A percentile compares a stretch with the other conserved stretches of the same genome.
These are phyloP conservation scores for Lophotriccus pileatus DNA, from an alignment of 2,797 vertebrate species.

Conservation along the genomic window DNA sequence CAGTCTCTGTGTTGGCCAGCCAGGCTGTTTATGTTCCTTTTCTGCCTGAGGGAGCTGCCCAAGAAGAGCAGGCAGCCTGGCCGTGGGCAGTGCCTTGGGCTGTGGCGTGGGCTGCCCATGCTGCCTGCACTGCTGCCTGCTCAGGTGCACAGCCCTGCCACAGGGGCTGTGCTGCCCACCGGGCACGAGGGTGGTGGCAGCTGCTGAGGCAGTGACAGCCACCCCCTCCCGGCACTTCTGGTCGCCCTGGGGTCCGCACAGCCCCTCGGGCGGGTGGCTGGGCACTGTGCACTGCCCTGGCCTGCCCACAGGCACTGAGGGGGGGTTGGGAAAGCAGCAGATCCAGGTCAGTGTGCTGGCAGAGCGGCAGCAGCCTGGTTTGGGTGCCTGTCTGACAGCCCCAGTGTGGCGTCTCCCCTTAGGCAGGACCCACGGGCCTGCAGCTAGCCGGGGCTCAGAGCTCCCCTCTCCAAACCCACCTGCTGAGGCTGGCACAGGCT, in stretches of 20 bases:
- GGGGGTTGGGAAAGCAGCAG: background rate
- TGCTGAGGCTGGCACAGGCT: background rate
- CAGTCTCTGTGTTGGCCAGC: background rate
- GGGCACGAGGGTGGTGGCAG: background rate
- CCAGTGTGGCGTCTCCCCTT: background rate
- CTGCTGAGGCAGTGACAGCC: background rate
- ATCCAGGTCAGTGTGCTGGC: accelerated
- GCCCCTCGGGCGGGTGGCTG: background rate
- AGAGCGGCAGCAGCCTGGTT: background rate
- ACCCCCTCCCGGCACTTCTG: background rate
- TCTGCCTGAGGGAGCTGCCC: background rate
- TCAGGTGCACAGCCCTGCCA: background rate
- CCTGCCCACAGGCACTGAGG: background rate
- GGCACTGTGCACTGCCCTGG: background rate
- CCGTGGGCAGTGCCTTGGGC: background rate
- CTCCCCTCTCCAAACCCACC: background rate
- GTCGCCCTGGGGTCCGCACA: background rate
- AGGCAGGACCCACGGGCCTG: background rate
- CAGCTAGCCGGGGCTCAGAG: background rate
- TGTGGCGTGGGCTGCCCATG: accelerated
- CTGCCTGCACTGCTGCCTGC: background rate
- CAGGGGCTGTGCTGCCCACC: background rate
- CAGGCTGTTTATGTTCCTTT: background rate
- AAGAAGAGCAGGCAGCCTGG: background rate
- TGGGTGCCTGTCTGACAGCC: background rate